Percentiles rank a stretch among this genome's conserved stretches.
Evolutionary conservation across 1,140 invertebrate genomes (phyloP).

Genomic region (Drosophila mauritiana): DNA sequence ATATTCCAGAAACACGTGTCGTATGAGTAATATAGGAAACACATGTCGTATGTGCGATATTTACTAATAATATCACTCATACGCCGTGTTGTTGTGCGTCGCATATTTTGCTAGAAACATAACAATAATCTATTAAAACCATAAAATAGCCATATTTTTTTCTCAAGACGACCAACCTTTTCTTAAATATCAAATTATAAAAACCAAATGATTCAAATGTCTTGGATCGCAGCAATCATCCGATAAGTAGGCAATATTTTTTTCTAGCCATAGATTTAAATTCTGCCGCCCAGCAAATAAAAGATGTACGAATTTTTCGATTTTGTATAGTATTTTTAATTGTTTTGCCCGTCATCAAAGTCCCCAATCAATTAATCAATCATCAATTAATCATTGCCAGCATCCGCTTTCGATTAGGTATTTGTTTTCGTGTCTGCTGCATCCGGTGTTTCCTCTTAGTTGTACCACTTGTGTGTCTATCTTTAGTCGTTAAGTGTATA

Average conservation of each 20-base stretch:
- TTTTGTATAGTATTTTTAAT: conserved; percentile 75
- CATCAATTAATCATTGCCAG: conserved; percentile 23
- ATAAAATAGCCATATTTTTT: neutral
- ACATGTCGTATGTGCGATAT: neutral
- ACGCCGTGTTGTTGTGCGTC: neutral
- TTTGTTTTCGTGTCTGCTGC: conserved; percentile 3
- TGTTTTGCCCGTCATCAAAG: conserved; percentile 59
- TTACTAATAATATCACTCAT: neutral
- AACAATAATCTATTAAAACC: neutral
- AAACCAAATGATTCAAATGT: too few species aligned
- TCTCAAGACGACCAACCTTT: too few species aligned
- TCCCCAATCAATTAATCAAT: conserved; percentile 41
- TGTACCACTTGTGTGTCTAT: conserved; percentile 8
- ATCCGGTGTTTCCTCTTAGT: conserved; percentile 11
- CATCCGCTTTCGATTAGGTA: conserved; percentile 12
- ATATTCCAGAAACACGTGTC: neutral
- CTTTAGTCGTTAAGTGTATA: conserved; percentile 30
- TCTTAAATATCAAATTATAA: too few species aligned
- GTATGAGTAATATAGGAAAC: neutral
- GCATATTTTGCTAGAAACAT: neutral
- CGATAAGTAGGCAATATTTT: conserved; percentile 1
- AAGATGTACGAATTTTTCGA: conserved; percentile 7
- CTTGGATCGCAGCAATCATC: neutral
- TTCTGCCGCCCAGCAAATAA: neutral
- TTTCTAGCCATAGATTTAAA: neutral